Evolutionary conservation across 2,888 invertebrate genomes (phyloP).

Genomic region (Andrena bicolor): DNA sequence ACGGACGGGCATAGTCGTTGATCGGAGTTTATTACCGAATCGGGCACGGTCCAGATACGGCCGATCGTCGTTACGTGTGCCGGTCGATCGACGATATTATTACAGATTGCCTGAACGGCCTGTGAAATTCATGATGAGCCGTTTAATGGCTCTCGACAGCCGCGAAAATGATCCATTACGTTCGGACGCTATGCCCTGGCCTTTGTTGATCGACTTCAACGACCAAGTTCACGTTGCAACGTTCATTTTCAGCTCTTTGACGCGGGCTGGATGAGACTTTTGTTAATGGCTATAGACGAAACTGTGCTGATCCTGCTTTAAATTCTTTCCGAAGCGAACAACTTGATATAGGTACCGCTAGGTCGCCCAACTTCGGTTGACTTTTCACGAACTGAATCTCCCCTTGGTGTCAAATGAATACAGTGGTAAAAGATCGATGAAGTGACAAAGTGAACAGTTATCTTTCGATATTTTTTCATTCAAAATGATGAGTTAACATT

Average conservation of each 20-base stretch:
- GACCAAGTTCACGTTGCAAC: background rate
- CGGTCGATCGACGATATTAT: conserved; percentile 77
- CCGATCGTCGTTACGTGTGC: conserved; percentile 60
- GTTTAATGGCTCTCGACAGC: conserved; percentile 79
- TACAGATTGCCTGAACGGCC: conserved; percentile 78
- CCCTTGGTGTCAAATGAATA: too few relatives aligned
- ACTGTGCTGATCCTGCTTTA: background rate
- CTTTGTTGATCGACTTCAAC: conserved; percentile 19
- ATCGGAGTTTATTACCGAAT: conserved; percentile 76
- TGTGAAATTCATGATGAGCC: conserved; percentile 82
- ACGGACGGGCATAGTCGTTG: conserved; percentile 58
- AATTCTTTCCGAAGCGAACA: too few relatives aligned
- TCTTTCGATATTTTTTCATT: too few relatives aligned
- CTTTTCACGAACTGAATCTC: too few relatives aligned
- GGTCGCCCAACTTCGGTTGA: too few relatives aligned
- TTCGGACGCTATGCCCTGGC: conserved; percentile 42
- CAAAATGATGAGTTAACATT: too few relatives aligned
- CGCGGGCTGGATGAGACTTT: background rate
- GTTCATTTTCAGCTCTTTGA: background rate
- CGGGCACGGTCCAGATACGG: conserved; percentile 76
- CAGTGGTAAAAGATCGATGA: too few relatives aligned
- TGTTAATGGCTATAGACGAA: background rate
- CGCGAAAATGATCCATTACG: conserved; percentile 77
- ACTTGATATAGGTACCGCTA: too few relatives aligned
- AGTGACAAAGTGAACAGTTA: too few relatives aligned